phyloP scores from a whole-genome alignment of 2,113 vertebrate species.

The Tapirus terrestris region DNA sequence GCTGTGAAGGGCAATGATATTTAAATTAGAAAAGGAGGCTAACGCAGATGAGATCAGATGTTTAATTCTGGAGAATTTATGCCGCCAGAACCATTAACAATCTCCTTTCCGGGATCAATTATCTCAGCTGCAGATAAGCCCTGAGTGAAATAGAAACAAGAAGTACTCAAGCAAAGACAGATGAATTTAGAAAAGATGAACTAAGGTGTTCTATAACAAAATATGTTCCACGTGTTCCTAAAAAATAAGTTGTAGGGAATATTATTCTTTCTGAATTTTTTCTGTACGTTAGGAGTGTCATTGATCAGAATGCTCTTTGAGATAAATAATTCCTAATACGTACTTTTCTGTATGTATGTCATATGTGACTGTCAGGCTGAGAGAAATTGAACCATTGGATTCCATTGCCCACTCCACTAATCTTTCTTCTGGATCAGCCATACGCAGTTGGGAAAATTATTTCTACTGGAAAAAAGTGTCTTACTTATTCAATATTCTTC shows the following conservation, averaged over 20 bases:
- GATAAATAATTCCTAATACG: not conserved
- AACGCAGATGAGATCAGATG: not conserved
- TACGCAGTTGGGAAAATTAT: not conserved
- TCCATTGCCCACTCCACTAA: not conserved
- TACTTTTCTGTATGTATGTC: not conserved
- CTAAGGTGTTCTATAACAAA: not conserved
- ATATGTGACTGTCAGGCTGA: not conserved
- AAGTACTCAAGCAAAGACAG: not conserved
- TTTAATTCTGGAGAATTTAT: conserved; percentile 26
- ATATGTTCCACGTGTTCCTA: not conserved
- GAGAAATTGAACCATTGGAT: not conserved
- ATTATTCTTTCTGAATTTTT: not conserved
- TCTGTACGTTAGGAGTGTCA: not conserved
- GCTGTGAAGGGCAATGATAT: conserved; percentile 23
- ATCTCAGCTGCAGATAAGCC: not conserved
- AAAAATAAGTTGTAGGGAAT: not conserved
- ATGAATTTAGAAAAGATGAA: not conserved
- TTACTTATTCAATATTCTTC: conserved; percentile 27
- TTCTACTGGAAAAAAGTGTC: conserved; percentile 25
- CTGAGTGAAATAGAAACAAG: not conserved
- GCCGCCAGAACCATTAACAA: not conserved
- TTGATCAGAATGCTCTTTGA: not conserved
- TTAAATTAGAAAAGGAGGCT: conserved; percentile 54
- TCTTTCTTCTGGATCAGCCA: not conserved
- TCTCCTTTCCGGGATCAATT: conserved; percentile 16